Base-by-base conservation (phyloP, 2,797 vertebrate genomes). In the Coilia nasus region DNA sequence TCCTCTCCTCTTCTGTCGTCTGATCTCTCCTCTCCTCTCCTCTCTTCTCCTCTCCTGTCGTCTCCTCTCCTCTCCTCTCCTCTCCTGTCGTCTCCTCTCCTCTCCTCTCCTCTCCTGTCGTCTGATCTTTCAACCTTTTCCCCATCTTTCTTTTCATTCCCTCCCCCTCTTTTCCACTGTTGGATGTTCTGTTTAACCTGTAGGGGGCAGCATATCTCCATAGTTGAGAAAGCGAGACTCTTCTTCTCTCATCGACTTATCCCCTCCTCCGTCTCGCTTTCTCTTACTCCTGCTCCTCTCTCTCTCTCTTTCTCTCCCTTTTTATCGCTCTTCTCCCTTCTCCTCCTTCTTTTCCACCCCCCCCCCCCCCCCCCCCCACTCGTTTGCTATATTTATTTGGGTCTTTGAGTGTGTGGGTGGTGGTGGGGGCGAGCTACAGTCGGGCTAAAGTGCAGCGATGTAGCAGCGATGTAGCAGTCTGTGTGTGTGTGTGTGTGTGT, bases 191-290 rank as follows among this genome's bases (percentile, higher is more conserved):
- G 31, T 23, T 0, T 56, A 21, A 25, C 93, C 94, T 93, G 93
- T 91, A 50, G 95, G 89, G 94, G 94, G 94, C 94, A 95, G 90
- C 91, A 93, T 89, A 85, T 90, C 92, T 93, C 94, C 90, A 94
- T 82, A 83, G 78, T 88, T 90, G 87, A 91, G 3, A 64, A 80
- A 57, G 60, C 44, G 54, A 85, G 80, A 83, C 86, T 87, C 71
- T 23, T 84, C 50, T 83, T 31, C 75, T 35, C 3, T 82, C 46
- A 82, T 83, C 75, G 80, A 85, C 81, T 80, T 60, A 54, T 64
- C 46, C 60, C 78, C 56, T 57, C 67, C 28, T 75, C 81, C 44
- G 83, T 83, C 82, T 56, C 87, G 81, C 50, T 44, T 82, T 87
- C 82, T 14, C 64, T 67, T 62, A 62, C n/a, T 31, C 85, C 10